These are phyloP conservation scores for Zaprionus tsacasi DNA, from an alignment of 1,140 invertebrate genomes.

Conservation along the genomic window DNA sequence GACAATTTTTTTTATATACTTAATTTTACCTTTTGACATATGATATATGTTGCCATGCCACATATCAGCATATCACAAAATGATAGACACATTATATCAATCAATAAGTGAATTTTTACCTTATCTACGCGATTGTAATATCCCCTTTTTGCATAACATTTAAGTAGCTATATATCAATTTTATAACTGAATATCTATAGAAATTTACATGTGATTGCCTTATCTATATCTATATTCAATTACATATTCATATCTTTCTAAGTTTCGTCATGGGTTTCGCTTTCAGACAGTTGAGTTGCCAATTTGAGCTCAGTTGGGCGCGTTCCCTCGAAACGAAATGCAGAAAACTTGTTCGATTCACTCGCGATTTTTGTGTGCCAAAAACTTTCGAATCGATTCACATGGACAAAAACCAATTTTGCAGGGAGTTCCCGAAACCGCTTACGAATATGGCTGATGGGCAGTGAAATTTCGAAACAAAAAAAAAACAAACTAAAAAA, in stretches of 20 bases:
- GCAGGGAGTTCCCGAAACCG: constrained; percentile 10
- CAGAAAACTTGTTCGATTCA: constrained; percentile 45
- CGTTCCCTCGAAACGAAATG: constrained; percentile 59
- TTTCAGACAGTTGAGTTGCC: constrained; percentile 39
- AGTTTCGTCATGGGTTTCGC: background rate
- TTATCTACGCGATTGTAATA: background rate
- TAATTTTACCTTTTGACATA: no score
- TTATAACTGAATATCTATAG: background rate
- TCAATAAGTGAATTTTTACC: constrained; percentile 8
- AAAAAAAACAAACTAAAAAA: background rate
- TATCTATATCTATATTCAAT: background rate
- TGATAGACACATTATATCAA: constrained; percentile 7
- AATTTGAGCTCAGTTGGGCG: constrained; percentile 33
- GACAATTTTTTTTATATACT: no score
- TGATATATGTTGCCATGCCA: constrained; percentile 16
- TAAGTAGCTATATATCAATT: background rate
- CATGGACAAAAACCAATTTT: constrained; percentile 2
- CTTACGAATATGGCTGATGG: constrained; percentile 65
- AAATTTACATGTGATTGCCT: constrained; percentile 7
- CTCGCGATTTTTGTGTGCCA: constrained; percentile 39
- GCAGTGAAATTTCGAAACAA: background rate
- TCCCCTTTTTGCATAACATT: background rate
- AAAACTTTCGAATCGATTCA: constrained; percentile 15
- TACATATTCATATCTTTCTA: background rate
- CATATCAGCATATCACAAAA: background rate